Conservation (phyloP, 2,113 vertebrate genomes). For the Nematolebias whitei region DNA sequence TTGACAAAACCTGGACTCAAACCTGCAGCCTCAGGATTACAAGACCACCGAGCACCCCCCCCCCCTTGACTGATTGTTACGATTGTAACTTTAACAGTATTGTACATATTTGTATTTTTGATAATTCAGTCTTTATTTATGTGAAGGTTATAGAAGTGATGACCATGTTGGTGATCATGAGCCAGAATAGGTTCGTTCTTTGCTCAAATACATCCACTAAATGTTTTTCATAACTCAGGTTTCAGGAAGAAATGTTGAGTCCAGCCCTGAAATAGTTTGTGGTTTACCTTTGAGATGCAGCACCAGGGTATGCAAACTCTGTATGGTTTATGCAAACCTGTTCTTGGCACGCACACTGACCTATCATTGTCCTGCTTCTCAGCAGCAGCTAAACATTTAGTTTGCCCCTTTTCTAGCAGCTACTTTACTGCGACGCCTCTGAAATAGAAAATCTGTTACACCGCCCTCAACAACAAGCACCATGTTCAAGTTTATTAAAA, state of each 20-base stretch:
- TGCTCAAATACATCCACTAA: not conserved
- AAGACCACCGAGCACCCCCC: too few species aligned
- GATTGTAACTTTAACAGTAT: too few species aligned
- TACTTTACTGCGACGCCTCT: not conserved
- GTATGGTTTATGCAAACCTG: constrained; percentile 61
- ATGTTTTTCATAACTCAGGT: not conserved
- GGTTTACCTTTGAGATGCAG: constrained; percentile 29
- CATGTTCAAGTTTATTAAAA: constrained; percentile 1
- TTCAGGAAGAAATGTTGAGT: constrained; percentile 27
- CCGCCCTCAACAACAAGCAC: not conserved
- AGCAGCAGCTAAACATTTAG: constrained; percentile 44
- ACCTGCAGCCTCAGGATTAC: too few species aligned
- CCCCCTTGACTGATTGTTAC: too few species aligned
- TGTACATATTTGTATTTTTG: too few species aligned
- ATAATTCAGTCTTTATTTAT: too few species aligned
- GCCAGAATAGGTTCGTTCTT: not conserved
- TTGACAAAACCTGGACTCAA: too few species aligned
- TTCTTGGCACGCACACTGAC: constrained; percentile 27
- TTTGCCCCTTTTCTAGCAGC: not conserved
- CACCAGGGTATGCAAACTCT: constrained; percentile 65
- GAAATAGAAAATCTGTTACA: constrained; percentile 8
- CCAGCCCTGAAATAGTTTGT: constrained; percentile 27
- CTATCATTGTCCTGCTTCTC: constrained; percentile 23
- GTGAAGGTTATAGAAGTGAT: too few species aligned
- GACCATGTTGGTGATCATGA: not conserved